Evolutionary conservation across 2,888 invertebrate genomes (phyloP).

Genomic region (Tromatobia lineatoria): DNA sequence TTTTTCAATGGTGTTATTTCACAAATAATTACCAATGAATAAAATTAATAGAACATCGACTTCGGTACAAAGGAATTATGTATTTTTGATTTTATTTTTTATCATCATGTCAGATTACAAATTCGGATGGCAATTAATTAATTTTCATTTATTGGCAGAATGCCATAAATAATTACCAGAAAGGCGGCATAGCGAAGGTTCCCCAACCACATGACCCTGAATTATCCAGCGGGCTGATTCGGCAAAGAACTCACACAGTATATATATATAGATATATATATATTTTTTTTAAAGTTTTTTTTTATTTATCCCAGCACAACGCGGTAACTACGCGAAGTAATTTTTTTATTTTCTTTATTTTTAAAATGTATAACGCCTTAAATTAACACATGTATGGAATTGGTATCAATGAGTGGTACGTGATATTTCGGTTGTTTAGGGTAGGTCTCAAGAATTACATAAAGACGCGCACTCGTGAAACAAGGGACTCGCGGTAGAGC

Average conservation of each 20-base stretch:
- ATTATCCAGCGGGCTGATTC: constrained; percentile 66
- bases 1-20: too few relatives aligned
- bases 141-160: too few relatives aligned
- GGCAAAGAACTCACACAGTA: constrained; percentile 41
- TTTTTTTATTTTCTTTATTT: not conserved
- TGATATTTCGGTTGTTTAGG: not conserved
- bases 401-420: not conserved
- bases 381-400: not conserved
- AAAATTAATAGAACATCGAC: too few relatives aligned
- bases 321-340: not conserved
- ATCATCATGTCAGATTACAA: too few relatives aligned
- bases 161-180: constrained; percentile 68
- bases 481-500: constrained; percentile 72
- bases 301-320: not conserved
- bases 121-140: too few relatives aligned
- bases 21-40: not conserved
- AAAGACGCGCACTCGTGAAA: constrained; percentile 25
- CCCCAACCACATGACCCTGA: constrained; percentile 68
- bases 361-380: not conserved
- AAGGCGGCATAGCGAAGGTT: constrained; percentile 71
- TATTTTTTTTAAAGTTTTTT: too few relatives aligned
- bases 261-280: constrained; percentile 1
- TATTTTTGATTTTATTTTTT: too few relatives aligned
- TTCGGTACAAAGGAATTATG: too few relatives aligned
- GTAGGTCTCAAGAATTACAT: not conserved